Evolutionary conservation across 2,113 vertebrate species (phyloP).

Genomic region (Helogale parvula): DNA sequence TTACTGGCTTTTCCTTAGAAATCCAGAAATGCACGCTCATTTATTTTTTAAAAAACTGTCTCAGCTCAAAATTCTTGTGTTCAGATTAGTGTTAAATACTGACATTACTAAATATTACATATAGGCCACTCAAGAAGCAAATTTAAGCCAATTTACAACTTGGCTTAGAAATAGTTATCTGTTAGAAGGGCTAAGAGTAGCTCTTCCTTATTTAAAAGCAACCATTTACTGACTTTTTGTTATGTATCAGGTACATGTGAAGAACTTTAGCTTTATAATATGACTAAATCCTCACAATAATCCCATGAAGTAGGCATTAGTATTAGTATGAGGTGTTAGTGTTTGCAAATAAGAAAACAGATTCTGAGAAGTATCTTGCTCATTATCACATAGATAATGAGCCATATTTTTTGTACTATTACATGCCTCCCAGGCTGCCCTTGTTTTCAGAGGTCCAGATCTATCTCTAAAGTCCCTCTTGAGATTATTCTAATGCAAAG

Average conservation of each 20-base stretch:
- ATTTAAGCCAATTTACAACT: background rate
- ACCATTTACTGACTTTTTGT: background rate
- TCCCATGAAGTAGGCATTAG: background rate
- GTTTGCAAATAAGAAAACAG: constrained; percentile 1
- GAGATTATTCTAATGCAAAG: background rate
- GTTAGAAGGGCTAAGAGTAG: background rate
- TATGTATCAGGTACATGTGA: background rate
- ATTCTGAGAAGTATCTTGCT: background rate
- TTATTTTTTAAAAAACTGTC: background rate
- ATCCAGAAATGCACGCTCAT: constrained; percentile 8
- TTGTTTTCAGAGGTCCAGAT: constrained; percentile 7
- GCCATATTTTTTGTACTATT: background rate
- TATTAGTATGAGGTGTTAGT: background rate
- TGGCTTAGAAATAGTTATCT: background rate
- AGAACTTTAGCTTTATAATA: background rate
- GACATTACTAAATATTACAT: background rate
- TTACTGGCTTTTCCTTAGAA: constrained; percentile 34
- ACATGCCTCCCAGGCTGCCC: background rate
- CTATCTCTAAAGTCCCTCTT: background rate
- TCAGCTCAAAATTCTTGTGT: background rate
- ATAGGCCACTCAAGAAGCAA: constrained; percentile 10
- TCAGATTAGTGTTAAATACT: constrained; percentile 47
- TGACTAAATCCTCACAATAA: constrained; percentile 10
- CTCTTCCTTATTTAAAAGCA: constrained; percentile 6
- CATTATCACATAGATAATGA: background rate